Evolutionary conservation across 2,797 vertebrate species (phyloP), one percentile per base, ranked within the genome.

Genomic region (Momotus momota): DNA sequence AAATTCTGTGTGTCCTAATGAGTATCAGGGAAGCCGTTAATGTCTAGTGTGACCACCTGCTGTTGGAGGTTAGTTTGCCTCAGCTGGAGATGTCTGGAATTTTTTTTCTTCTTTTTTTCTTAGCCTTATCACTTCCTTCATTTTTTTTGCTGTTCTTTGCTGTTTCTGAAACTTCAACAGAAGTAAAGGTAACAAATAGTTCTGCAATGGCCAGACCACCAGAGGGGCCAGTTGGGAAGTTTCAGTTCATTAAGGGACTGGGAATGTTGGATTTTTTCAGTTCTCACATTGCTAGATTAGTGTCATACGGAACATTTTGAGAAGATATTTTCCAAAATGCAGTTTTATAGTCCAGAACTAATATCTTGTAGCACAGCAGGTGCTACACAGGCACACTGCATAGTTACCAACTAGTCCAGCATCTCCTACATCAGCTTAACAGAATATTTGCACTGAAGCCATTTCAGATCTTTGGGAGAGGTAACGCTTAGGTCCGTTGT

Each of bases 391-490:
- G 31, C 31, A 43, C 11, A 7, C 38, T 48, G 15, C 35, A 4
- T 74, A 60, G 61, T 49, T 83, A 49, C 48, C 9, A 6, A 49
- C 45, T 7, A 5, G 52, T 81, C 23, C 77, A 94, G 46, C 54
- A 84, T 77, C 74, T 92, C 55, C 69, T 60, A 19, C 65, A 65
- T 88, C 62, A 95, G 38, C 62, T 91, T 92, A 79, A 51, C 58
- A 91, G 93, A 81, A 33, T 81, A 93, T 95, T 80, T 91, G 80
- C 78, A 86, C 58, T 87, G 88, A 85, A 96, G 80, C 86, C 74
- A 46, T 94, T 97, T 95, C 80, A 94, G 61, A 10, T 93, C 58
- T 93, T 94, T 73, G 83, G 66, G 46, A 86, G 49, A 71, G 29
- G 81, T 95, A 78, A 78, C 89, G 88, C 51, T 40, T 96, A 31